These are phyloP conservation scores for Montipora cactus DNA, from an alignment of 64 coral and sea anemone species.

Conservation along the genomic window DNA sequence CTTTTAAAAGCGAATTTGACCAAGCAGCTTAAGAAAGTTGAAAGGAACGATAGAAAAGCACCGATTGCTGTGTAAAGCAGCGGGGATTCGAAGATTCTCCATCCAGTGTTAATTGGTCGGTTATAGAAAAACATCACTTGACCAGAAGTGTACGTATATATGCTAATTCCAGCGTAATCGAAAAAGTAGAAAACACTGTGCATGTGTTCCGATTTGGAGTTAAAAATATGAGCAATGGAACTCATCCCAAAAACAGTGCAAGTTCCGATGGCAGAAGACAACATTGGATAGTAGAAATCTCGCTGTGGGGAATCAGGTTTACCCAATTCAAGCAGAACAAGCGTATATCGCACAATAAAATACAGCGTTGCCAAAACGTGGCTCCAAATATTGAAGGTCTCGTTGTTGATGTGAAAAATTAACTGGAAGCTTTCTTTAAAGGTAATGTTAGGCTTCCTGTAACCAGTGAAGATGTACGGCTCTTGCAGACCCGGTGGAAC, in stretches of 20 bases:
- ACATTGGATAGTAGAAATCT: constrained; percentile 65
- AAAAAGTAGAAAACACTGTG: constrained; percentile 70
- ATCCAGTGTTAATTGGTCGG: constrained; percentile 55
- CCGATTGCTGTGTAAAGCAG: constrained; percentile 40
- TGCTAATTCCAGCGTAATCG: constrained; percentile 76
- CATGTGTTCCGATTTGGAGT: constrained; percentile 57
- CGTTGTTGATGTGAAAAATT: constrained; percentile 66
- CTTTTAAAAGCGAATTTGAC: background rate
- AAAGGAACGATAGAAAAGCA: constrained; percentile 42
- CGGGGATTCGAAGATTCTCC: constrained; percentile 56
- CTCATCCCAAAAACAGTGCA: constrained; percentile 63
- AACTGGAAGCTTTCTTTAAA: constrained; percentile 52
- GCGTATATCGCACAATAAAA: constrained; percentile 63
- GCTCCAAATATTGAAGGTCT: constrained; percentile 77
- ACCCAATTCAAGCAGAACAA: constrained; percentile 37
- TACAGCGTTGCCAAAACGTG: constrained; percentile 56
- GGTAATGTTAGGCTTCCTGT: constrained; percentile 58
- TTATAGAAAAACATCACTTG: constrained; percentile 80
- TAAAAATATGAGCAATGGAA: constrained; percentile 65
- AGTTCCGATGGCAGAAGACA: constrained; percentile 62
- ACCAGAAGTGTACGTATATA: constrained; percentile 75
- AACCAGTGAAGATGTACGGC: constrained; percentile 49
- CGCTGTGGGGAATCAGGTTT: background rate
- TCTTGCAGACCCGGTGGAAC: constrained; percentile 52
- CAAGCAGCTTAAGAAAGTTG: constrained; percentile 50